phyloP scores from a whole-genome alignment of 2,113 vertebrate species.

The Mormyrus iriodes region DNA sequence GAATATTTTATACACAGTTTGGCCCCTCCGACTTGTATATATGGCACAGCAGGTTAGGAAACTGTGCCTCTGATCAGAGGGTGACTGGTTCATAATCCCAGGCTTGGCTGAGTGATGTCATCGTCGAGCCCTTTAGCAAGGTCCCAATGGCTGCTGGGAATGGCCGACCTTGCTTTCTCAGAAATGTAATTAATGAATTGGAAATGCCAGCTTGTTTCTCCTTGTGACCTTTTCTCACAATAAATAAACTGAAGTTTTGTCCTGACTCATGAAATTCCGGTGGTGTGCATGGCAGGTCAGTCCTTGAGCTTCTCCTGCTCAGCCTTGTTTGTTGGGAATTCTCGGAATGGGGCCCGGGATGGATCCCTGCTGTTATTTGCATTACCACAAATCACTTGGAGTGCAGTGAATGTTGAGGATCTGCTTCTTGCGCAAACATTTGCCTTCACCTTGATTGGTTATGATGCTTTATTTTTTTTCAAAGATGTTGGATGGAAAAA shows the following conservation, averaged over 20 bases:
- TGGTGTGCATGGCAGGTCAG: neutral
- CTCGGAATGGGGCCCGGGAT: neutral
- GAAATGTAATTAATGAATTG: neutral
- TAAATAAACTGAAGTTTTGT: neutral
- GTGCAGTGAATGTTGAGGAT: neutral
- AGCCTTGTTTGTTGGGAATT: neutral
- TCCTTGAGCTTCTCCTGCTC: neutral
- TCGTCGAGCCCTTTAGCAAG: neutral
- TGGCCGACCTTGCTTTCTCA: neutral
- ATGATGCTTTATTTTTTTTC: neutral
- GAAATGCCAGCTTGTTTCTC: conserved; percentile 1
- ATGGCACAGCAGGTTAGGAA: neutral
- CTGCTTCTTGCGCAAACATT: neutral
- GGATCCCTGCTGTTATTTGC: neutral
- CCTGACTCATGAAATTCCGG: neutral
- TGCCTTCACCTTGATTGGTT: neutral
- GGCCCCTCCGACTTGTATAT: no score
- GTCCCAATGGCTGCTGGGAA: neutral
- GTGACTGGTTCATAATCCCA: neutral
- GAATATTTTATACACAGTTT: neutral
- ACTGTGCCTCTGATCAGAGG: neutral
- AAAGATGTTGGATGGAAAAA: neutral
- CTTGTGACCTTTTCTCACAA: neutral
- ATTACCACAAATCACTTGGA: neutral
- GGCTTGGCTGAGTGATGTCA: neutral